Conservation (phyloP, 2,797 vertebrate genomes). For the Eupleurogrammus muticus region DNA sequence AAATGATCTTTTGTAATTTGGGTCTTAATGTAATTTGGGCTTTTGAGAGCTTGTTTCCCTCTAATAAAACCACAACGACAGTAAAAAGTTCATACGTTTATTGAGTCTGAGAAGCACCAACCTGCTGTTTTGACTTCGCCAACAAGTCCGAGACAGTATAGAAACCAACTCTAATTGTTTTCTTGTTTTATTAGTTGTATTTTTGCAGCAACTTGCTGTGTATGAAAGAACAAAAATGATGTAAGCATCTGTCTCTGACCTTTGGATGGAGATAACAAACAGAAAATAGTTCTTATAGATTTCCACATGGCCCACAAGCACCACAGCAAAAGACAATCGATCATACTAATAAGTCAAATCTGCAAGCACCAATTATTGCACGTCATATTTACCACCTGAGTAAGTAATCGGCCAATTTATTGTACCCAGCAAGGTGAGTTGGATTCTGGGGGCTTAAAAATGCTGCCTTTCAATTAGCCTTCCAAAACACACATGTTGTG, state of each 20-base stretch:
- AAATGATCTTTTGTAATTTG: too few species aligned
- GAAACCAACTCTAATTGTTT: too few species aligned
- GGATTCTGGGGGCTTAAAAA: constrained; percentile 74
- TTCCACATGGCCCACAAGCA: not conserved
- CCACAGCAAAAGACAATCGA: constrained; percentile 54
- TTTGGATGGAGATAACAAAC: constrained; percentile 62
- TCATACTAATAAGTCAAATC: constrained; percentile 84
- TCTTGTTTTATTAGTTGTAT: too few species aligned
- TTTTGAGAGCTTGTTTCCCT: too few species aligned
- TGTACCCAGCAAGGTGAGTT: constrained; percentile 73
- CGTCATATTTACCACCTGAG: constrained; percentile 78
- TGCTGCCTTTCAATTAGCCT: constrained; percentile 75
- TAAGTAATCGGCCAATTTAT: constrained; percentile 84
- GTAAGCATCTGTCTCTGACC: constrained; percentile 41
- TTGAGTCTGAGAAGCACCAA: too few species aligned
- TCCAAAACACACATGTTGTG: constrained; percentile 73
- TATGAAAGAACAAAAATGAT: too few species aligned
- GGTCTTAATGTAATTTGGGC: too few species aligned
- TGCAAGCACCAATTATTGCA: constrained; percentile 80
- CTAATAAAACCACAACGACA: too few species aligned
- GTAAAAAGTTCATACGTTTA: too few species aligned
- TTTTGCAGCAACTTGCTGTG: too few species aligned
- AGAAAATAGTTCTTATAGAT: constrained; percentile 61
- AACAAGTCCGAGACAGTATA: too few species aligned
- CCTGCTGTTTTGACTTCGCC: too few species aligned